Percentiles rank a stretch among this genome's conserved stretches.
These are phyloP conservation scores for Sesia bembeciformis DNA, from an alignment of 2,888 invertebrate genomes.

Conservation along the genomic window DNA sequence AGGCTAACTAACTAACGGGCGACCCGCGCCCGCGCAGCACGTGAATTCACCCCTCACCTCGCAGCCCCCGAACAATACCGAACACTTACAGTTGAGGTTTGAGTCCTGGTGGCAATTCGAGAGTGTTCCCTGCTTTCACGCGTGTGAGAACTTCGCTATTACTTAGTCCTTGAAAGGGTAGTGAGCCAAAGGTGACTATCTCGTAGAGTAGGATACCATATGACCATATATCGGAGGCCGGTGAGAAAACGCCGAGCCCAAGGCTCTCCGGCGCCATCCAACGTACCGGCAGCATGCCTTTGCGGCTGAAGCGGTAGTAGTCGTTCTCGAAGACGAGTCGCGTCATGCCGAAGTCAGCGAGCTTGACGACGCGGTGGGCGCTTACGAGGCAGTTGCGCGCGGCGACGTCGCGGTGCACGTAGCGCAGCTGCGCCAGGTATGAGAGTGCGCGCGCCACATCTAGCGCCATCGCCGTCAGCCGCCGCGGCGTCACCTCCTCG, in stretches of 20 bases:
- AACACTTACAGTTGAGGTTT: constrained; percentile 85
- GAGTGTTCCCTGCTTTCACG: constrained; percentile 83
- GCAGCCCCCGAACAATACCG: too few species aligned
- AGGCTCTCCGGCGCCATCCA: constrained; percentile 97
- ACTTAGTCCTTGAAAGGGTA: constrained; percentile 90
- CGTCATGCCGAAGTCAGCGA: constrained; percentile 95
- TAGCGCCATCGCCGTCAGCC: constrained; percentile 89
- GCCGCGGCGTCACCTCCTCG: constrained; percentile 85
- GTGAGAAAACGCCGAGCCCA: constrained; percentile 86
- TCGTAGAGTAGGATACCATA: constrained; percentile 91
- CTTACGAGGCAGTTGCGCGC: constrained; percentile 87
- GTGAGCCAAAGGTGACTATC: constrained; percentile 92
- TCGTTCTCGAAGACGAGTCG: constrained; percentile 90
- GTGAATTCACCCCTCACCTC: too few species aligned
- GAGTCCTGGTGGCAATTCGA: constrained; percentile 84
- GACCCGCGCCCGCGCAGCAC: too few species aligned
- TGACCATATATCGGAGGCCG: constrained; percentile 93
- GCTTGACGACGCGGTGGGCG: constrained; percentile 81
- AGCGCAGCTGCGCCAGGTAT: constrained; percentile 88
- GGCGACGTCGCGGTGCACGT: constrained; percentile 91
- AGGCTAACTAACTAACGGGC: too few species aligned
- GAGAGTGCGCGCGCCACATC: constrained; percentile 90
- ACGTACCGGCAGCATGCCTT: constrained; percentile 90
- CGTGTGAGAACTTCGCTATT: constrained; percentile 89
- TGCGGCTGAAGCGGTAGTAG: constrained; percentile 91